Conservation (phyloP, 2,888 invertebrate species). For the Erebia aethiops region DNA sequence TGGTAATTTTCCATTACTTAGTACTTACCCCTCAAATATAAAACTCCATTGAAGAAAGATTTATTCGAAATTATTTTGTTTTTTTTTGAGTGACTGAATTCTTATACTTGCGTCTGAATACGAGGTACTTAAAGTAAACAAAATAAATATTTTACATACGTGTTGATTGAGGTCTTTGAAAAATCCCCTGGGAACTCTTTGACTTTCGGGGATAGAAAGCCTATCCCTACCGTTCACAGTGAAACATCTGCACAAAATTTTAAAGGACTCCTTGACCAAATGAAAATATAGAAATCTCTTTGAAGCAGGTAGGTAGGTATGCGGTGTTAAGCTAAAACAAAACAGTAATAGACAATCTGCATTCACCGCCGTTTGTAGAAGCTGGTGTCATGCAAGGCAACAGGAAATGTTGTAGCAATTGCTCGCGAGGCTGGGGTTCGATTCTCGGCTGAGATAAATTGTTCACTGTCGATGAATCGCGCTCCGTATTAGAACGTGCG, state of each 20-base stretch:
- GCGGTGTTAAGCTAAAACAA: constrained; percentile 38
- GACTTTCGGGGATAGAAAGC: no score
- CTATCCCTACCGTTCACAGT: no score
- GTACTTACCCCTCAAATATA: not conserved
- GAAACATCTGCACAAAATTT: no score
- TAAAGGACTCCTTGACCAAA: not conserved
- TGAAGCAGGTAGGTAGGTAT: constrained; percentile 34
- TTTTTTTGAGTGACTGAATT: no score
- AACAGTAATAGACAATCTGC: constrained; percentile 74
- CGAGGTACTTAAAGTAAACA: no score
- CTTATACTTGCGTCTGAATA: no score
- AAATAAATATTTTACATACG: no score
- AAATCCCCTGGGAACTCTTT: no score
- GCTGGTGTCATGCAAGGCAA: constrained; percentile 70
- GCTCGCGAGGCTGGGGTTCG: constrained; percentile 65
- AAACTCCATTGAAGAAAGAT: no score
- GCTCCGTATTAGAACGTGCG: constrained; percentile 71
- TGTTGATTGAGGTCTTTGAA: no score
- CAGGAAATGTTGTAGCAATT: constrained; percentile 69
- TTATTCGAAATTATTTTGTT: no score
- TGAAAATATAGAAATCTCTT: constrained; percentile 30
- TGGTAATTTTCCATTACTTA: not conserved
- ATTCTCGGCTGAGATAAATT: constrained; percentile 71
- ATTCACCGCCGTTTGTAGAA: constrained; percentile 72
- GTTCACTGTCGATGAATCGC: constrained; percentile 66